Conservation (phyloP, 2,113 vertebrate species). For the Taxidea taxus region DNA sequence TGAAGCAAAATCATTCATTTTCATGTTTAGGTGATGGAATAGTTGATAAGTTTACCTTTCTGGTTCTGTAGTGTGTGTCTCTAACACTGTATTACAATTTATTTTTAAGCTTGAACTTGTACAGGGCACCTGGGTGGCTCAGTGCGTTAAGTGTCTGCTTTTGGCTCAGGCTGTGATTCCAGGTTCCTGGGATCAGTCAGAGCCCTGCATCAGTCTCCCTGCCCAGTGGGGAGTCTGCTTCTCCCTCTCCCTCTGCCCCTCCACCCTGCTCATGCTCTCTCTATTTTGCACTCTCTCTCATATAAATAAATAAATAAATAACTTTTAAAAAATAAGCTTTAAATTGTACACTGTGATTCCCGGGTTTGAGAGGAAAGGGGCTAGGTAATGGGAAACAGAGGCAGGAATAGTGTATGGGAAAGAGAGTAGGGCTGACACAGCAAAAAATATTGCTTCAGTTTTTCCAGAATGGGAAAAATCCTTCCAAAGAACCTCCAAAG, state of each 20-base stretch:
- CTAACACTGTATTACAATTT: not conserved
- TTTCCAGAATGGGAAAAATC: not conserved
- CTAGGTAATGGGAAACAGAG: not conserved
- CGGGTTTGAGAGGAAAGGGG: not conserved
- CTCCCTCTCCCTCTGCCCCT: not conserved
- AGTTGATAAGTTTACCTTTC: not conserved
- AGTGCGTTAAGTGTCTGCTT: not conserved
- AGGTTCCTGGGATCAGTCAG: not conserved
- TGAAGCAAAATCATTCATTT: not conserved
- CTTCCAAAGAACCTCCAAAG: not conserved
- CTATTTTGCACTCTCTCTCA: not conserved
- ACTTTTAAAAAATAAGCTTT: not conserved
- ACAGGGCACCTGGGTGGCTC: not conserved
- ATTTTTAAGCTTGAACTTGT: not conserved
- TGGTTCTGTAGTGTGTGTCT: not conserved
- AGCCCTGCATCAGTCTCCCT: not conserved
- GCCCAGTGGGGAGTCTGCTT: not conserved
- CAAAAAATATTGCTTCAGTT: not conserved
- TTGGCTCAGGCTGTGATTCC: not conserved
- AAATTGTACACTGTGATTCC: not conserved
- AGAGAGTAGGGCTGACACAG: not conserved
- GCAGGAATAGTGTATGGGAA: not conserved
- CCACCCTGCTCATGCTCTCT: not conserved
- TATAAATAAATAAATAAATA: too few relatives aligned
- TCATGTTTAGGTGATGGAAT: not conserved